phyloP scores from a whole-genome alignment of 2,888 invertebrate species.

The Plebejus anna region DNA sequence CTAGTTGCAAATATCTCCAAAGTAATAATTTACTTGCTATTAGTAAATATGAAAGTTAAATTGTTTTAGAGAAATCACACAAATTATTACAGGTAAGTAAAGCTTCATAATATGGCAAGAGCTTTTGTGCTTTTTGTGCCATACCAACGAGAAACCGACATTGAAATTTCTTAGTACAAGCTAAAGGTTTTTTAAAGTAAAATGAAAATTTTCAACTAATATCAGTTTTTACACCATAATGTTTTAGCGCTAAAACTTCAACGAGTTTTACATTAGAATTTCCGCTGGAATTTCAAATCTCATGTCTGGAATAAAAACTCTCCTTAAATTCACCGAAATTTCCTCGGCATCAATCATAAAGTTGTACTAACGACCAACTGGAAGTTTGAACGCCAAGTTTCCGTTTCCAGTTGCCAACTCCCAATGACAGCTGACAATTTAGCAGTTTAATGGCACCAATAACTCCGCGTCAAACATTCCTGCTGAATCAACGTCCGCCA shows the following conservation, averaged over 20 bases:
- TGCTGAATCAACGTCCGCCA: slow-evolving; percentile 29
- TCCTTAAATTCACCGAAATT: slow-evolving; percentile 21
- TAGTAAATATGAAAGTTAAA: too few species aligned
- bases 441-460: slow-evolving; percentile 36
- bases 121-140: neutral
- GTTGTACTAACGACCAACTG: slow-evolving; percentile 31
- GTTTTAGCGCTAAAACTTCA: neutral
- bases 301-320: slow-evolving; percentile 21
- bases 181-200: neutral
- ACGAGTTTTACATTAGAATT: slow-evolving; percentile 12
- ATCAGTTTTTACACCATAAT: slow-evolving; percentile 9
- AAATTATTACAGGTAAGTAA: neutral
- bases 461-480: slow-evolving; percentile 39
- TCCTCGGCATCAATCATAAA: slow-evolving; percentile 33
- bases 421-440: slow-evolving; percentile 38
- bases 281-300: slow-evolving; percentile 17
- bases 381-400: slow-evolving; percentile 35
- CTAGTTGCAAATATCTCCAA: too few species aligned
- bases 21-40: too few species aligned
- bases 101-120: neutral
- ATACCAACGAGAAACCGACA: neutral
- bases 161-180: neutral
- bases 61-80: too few species aligned
- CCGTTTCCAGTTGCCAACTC: slow-evolving; percentile 37
- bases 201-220: neutral